These are phyloP conservation scores for Lepidostoma basale DNA, from an alignment of 1,140 invertebrate species.

Conservation along the genomic window DNA sequence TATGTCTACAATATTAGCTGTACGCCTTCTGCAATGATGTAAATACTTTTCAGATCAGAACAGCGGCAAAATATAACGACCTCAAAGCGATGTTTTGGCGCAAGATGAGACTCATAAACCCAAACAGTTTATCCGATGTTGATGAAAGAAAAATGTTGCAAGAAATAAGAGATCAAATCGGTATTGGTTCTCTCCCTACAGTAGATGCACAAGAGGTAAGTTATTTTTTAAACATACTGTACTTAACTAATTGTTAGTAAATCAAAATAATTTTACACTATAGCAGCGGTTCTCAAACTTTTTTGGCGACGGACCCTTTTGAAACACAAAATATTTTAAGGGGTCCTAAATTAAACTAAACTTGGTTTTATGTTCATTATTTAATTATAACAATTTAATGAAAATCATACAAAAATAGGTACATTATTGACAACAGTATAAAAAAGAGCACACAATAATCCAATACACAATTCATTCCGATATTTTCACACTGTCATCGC, in stretches of 20 bases:
- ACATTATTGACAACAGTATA: no score
- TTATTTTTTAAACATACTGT: neutral
- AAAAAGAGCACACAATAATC: no score
- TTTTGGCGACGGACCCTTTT: neutral
- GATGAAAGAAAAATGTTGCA: neutral
- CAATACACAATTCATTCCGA: no score
- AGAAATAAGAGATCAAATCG: neutral
- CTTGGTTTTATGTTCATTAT: neutral
- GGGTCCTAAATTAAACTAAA: neutral
- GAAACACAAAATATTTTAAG: neutral
- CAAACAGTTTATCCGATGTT: neutral
- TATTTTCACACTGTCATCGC: no score
- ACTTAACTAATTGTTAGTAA: neutral
- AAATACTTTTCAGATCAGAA: neutral
- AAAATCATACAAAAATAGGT: no score
- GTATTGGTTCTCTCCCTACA: neutral
- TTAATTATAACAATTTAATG: neutral
- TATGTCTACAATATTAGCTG: no score
- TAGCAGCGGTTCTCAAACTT: neutral
- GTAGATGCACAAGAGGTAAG: neutral
- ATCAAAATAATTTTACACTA: neutral
- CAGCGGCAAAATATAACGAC: neutral
- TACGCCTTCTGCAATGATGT: no score
- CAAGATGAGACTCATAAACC: neutral
- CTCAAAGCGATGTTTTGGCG: neutral